A percentile compares a stretch with the other conserved stretches of the same genome.
These are phyloP conservation scores for Drosophila aff. DNA, from an alignment of 1,140 invertebrate species.

Conservation along the genomic window DNA sequence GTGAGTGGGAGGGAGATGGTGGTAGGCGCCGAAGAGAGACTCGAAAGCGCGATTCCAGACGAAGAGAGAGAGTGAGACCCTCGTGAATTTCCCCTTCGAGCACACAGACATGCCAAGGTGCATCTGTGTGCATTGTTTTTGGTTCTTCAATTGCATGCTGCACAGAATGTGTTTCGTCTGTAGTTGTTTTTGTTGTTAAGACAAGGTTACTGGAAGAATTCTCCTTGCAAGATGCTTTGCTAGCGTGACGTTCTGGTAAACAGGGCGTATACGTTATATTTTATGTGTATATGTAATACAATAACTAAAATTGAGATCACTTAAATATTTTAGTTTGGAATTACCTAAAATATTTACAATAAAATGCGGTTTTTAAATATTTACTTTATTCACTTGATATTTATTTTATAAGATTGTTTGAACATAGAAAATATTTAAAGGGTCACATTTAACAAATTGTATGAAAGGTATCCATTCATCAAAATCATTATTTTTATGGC, in stretches of 20 bases:
- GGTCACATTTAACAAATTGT: not conserved
- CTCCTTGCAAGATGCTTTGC: constrained; percentile 42
- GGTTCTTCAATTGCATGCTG: constrained; percentile 23
- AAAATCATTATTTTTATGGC: not conserved
- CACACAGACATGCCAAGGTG: constrained; percentile 1
- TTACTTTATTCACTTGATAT: too few relatives aligned
- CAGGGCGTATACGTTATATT: constrained; percentile 42
- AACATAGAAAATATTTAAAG: too few relatives aligned
- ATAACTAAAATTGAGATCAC: not conserved
- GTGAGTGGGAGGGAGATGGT: not conserved
- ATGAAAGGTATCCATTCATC: too few relatives aligned
- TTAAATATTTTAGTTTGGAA: not conserved
- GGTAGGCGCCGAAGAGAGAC: constrained; percentile 22
- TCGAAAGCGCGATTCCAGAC: constrained; percentile 8
- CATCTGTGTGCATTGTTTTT: constrained; percentile 11
- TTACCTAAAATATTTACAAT: not conserved
- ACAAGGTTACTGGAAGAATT: constrained; percentile 67
- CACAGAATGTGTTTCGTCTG: constrained; percentile 17
- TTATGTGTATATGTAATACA: not conserved
- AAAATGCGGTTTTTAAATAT: too few relatives aligned
- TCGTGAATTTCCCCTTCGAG: constrained; percentile 27
- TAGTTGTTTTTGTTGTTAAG: constrained; percentile 2
- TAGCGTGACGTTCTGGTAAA: constrained; percentile 1
- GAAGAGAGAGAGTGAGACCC: constrained; percentile 1
- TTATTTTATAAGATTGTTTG: too few relatives aligned